Evolutionary conservation across 2,113 vertebrate species (phyloP), one percentile per base, ranked within the genome.

Genomic region (Pleuronectes platessa): DNA sequence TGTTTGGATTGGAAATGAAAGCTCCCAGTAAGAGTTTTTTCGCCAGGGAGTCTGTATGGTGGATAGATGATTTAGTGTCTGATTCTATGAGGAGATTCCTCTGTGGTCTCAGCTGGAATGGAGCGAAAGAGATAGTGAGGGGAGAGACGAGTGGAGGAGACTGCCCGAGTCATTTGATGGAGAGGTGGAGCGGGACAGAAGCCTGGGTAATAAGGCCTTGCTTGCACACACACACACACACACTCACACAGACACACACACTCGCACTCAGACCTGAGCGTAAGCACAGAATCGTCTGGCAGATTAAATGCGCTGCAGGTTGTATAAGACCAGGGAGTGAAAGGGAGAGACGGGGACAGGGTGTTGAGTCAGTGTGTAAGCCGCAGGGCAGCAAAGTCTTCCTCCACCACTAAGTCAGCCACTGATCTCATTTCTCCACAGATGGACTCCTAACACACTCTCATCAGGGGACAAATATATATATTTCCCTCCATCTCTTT

Each of bases 381-480:
- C 92, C 91, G 63, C 79, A 84, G 91, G 91, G 83, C 84, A 92
- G 84, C 83, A 77, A 81, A 85, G 87, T 87, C 88, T 92, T 92
- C 87, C 91, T 88, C 88, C 61, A 74, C 71, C 73, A 79, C 87
- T 83, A 88, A 88, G 85, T 88, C 87, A 81, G 85, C 85, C 66
- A 83, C 88, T 89, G 92, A 92, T 90, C 89, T 93, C 85, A 90
- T 92, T 90, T 86, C 84, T 90, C 81, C 82, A 76, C 91, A 87
- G 86, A 94, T 88, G 88, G 88, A 92, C 81, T 88, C 84, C 81
- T 88, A 89, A 91, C 88, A 90, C 82, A 87, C 84, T 92, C 79
- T 76, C 88, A 86, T 88, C 86, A 88, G 81, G 77, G 81, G 84
- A 88, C 79, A 85, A 81, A 90, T 83, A 90, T 79, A 88, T 87